Base-by-base conservation (phyloP, 2,797 vertebrate genomes). In the Diplodus sargus region DNA sequence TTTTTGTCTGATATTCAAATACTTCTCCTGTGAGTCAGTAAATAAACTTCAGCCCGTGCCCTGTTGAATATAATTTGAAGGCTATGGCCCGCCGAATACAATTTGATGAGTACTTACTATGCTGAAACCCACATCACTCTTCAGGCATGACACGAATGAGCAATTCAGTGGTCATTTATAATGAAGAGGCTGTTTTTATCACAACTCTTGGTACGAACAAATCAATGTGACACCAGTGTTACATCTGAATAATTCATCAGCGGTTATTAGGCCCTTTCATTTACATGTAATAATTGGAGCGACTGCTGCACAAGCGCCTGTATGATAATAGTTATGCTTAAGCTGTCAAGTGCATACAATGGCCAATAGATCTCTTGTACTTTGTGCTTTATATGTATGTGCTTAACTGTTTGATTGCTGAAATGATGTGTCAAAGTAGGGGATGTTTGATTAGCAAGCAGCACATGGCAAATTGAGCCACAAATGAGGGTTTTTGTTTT, bases 261-360 rank as follows among this genome's bases (percentile, higher is more conserved):
- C 9, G 10, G 69, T 90, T 90, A 91, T 87, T 86, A 90, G 84
- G 58, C 69, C 70, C 72, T 89, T 92, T 92, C 72, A 91, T 92
- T 92, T 92, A 90, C 89, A 91, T 91, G 82, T 87, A 84, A 83
- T 92, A 91, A 92, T 93, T 94, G 87, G 83, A 89, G 81, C 58
- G 57, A 85, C 81, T 89, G 82, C 85, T 84, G 74, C 60, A 68
- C 76, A 48, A 18, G 20, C 1, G 60, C 58, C 70, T 78, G 69
- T 87, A 81, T 88, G 69, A 90, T 90, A 81, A 88, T 86, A 81
- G 79, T 84, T 83, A 82, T 71, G 78, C 82, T 90, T 87, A 90
- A 77, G 81, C 82, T 91, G 89, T 93, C 88, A 90, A 90, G 63
- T 83, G 69, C 43, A 74, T 56, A 72, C 87, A 77, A 90, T 84